phyloP scores from a whole-genome alignment of 2,113 vertebrate genomes.

The Poecile atricapillus region DNA sequence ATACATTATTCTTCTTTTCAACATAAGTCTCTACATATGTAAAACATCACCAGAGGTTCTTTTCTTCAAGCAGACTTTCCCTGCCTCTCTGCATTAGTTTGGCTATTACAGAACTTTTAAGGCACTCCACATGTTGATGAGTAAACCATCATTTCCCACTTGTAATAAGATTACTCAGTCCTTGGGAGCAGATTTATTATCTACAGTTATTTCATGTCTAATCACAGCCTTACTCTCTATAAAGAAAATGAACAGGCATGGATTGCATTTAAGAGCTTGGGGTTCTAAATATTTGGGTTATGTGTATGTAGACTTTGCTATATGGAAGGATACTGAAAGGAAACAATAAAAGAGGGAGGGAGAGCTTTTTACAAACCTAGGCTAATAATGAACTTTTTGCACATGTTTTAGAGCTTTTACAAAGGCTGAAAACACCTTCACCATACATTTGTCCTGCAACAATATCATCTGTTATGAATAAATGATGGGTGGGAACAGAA shows the following conservation, averaged over 20 bases:
- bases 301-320: not conserved
- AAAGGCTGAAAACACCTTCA: not conserved
- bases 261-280: not conserved
- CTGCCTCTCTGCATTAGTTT: not conserved
- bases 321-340: not conserved
- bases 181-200: constrained; percentile 39
- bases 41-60: not conserved
- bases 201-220: constrained; percentile 22
- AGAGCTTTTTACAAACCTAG: not conserved
- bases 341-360: not conserved
- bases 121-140: constrained; percentile 34
- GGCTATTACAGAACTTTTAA: not conserved
- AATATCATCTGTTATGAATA: not conserved
- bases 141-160: constrained; percentile 24
- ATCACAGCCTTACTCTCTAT: not conserved
- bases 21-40: not conserved
- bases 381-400: constrained; percentile 10
- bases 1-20: not conserved
- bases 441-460: not conserved
- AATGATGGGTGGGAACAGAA: not conserved
- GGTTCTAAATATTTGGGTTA: not conserved
- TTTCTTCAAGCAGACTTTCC: not conserved
- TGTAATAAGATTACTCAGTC: constrained; percentile 38
- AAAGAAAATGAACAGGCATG: not conserved
- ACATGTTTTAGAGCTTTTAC: not conserved